phyloP scores from a whole-genome alignment of 2,797 vertebrate species.

The Gorsachius magnificus region DNA sequence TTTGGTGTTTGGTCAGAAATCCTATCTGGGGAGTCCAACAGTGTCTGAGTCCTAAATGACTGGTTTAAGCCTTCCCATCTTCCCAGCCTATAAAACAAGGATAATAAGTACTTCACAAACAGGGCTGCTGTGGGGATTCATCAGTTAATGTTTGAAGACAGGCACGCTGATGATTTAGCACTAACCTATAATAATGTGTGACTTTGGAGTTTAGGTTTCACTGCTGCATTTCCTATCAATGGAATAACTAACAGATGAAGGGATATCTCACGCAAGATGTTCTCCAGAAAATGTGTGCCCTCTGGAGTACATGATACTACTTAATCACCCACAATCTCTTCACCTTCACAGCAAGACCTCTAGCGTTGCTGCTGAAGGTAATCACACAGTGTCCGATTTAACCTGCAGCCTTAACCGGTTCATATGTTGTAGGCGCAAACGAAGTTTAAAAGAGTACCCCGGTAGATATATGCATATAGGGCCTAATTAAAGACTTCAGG shows the following conservation, averaged over 20 bases:
- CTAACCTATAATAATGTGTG: not conserved
- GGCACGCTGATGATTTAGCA: not conserved
- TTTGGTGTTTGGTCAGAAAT: not conserved
- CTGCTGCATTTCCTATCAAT: not conserved
- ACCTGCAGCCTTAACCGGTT: fast-evolving
- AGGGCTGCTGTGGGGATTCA: not conserved
- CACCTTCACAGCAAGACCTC: not conserved
- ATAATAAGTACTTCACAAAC: not conserved
- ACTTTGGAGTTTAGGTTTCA: not conserved
- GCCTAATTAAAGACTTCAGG: not conserved
- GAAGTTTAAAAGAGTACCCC: not conserved
- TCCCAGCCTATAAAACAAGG: not conserved
- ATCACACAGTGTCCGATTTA: not conserved
- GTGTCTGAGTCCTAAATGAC: not conserved
- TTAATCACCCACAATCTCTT: not conserved
- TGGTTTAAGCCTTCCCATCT: not conserved
- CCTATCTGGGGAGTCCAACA: not conserved
- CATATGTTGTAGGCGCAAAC: fast-evolving
- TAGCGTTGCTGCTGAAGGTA: not conserved
- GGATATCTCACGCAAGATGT: fast-evolving
- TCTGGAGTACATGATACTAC: not conserved
- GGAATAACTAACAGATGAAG: not conserved
- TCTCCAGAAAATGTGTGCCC: not conserved
- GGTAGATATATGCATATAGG: not conserved
- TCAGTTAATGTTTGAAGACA: not conserved